These are phyloP conservation scores for Clanis bilineata DNA, from an alignment of 2,888 invertebrate genomes.

Conservation along the genomic window DNA sequence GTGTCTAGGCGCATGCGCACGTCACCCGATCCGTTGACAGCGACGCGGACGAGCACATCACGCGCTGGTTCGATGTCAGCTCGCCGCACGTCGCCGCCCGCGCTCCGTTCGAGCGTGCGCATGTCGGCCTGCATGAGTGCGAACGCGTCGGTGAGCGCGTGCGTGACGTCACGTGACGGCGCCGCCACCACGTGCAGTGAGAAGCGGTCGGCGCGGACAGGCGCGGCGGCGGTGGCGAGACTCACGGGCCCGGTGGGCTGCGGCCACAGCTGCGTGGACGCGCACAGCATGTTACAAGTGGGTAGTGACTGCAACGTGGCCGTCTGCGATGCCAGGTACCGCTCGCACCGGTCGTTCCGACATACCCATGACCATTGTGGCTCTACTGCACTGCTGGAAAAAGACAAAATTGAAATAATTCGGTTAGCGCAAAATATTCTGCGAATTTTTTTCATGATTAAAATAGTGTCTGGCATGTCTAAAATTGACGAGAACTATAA, in stretches of 20 bases:
- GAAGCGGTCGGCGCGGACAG: conserved; percentile 80
- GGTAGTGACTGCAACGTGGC: conserved; percentile 82
- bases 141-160: conserved; percentile 76
- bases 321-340: conserved; percentile 66
- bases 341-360: conserved; percentile 86
- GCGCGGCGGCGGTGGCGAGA: conserved; percentile 84
- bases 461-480: neutral
- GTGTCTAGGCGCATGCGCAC: conserved; percentile 84
- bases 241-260: conserved; percentile 88
- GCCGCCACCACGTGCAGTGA: conserved; percentile 63
- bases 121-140: conserved; percentile 76
- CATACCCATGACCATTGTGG: conserved; percentile 91
- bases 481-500: no score
- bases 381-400: conserved; percentile 64
- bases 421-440: no score
- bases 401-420: neutral
- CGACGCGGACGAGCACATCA: conserved; percentile 74
- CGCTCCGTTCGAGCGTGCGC: conserved; percentile 66
- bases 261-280: conserved; percentile 89
- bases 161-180: conserved; percentile 60
- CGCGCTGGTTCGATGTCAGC: conserved; percentile 59
- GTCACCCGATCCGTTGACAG: conserved; percentile 78
- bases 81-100: conserved; percentile 44
- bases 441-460: no score
- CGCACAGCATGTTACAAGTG: conserved; percentile 91